These are phyloP conservation scores for Clarias magur DNA, from an alignment of 2,113 vertebrate species.

Conservation along the genomic window DNA sequence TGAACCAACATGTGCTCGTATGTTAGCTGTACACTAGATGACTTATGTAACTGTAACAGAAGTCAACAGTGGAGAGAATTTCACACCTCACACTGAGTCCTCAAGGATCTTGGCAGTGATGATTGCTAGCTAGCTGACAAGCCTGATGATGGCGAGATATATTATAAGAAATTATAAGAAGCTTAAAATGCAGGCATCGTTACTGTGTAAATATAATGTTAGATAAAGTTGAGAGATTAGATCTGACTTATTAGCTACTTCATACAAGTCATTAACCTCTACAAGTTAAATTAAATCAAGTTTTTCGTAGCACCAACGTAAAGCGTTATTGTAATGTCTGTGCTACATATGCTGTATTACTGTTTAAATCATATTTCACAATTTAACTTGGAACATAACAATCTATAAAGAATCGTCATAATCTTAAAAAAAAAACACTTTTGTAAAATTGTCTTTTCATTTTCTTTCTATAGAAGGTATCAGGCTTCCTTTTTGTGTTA, in stretches of 20 bases:
- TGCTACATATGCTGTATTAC: background rate
- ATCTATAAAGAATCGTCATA: background rate
- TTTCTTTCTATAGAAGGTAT: background rate
- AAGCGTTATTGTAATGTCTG: background rate
- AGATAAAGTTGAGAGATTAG: background rate
- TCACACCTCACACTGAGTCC: background rate
- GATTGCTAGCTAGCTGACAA: background rate
- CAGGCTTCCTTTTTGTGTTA: background rate
- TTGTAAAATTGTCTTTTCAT: background rate
- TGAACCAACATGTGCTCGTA: slow-evolving; percentile 60
- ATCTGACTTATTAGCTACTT: background rate
- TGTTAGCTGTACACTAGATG: slow-evolving; percentile 48
- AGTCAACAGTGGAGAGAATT: background rate
- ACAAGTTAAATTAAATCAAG: background rate
- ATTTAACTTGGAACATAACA: background rate
- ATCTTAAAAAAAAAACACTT: background rate
- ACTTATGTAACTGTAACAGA: background rate
- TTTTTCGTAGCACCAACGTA: background rate
- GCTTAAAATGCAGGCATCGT: background rate
- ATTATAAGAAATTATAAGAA: background rate
- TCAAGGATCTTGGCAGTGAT: background rate
- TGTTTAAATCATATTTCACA: background rate
- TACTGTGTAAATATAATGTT: background rate
- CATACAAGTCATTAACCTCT: background rate
- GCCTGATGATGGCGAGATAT: background rate